These are phyloP conservation scores for Flexamia atlantica DNA, from an alignment of 2,888 invertebrate species.

Conservation along the genomic window DNA sequence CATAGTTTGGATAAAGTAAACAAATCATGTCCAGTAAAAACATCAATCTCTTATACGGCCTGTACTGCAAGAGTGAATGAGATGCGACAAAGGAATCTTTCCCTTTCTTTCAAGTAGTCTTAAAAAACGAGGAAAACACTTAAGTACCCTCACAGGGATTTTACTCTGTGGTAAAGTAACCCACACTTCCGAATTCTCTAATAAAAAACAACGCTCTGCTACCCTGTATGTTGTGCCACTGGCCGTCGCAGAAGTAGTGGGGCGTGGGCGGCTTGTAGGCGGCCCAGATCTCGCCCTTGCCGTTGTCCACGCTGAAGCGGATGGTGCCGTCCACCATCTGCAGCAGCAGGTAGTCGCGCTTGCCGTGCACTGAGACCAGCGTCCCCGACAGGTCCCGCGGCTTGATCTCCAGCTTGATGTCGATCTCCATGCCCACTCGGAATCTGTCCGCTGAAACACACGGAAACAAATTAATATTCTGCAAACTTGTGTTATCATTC, in stretches of 20 bases:
- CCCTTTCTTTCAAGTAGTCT: too few species aligned
- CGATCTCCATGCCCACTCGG: constrained; percentile 87
- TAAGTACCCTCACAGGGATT: too few species aligned
- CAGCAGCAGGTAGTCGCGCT: constrained; percentile 89
- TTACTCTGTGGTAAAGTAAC: not conserved
- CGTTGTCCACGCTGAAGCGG: constrained; percentile 89
- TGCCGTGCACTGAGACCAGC: constrained; percentile 87
- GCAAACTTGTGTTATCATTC: too few species aligned
- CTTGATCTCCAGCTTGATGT: constrained; percentile 90
- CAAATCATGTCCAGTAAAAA: too few species aligned
- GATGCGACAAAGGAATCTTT: too few species aligned
- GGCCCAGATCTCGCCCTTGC: constrained; percentile 88
- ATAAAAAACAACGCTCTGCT: constrained; percentile 69
- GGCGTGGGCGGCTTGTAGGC: constrained; percentile 82
- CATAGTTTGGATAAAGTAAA: too few species aligned
- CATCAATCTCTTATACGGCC: too few species aligned
- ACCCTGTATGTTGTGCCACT: constrained; percentile 95
- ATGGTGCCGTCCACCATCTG: constrained; percentile 93
- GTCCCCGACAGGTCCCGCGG: constrained; percentile 92
- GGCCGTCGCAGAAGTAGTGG: constrained; percentile 92
- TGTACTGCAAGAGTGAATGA: too few species aligned
- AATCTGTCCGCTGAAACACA: constrained; percentile 83
- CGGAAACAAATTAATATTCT: too few species aligned
- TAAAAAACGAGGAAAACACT: too few species aligned
- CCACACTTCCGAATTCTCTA: too few species aligned